Evolutionary conservation across 2,888 invertebrate species (phyloP), one percentile per base, ranked within the genome.

Genomic region (Bembecia ichneumoniformis): DNA sequence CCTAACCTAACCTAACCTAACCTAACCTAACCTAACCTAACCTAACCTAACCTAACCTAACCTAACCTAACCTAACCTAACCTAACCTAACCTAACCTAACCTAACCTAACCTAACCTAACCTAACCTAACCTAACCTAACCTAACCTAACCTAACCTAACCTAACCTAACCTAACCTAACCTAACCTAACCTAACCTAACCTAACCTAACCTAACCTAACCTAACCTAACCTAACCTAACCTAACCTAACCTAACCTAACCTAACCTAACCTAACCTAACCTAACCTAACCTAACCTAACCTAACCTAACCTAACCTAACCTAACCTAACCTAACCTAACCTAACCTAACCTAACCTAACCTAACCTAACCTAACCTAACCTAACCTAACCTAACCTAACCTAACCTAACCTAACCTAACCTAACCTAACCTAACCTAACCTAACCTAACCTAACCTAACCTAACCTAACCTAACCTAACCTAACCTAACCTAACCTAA

Each of bases 381-480:
- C 17, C 17, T 17, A 17, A 17, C 17, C 17, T 17, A 17, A 17
- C 17, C 17, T 17, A 17, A 17, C 17, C 17, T 17, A 17, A 17
- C 17, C 17, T 17, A 17, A 17, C 17, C 17, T 17, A 17, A 17
- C 17, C 17, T 17, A 17, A 17, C 17, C 17, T 17, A 17, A 17
- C 17, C 17, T 17, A 17, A 17, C 17, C 17, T 17, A 17, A 17
- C 17, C 17, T 17, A 17, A 17, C 17, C 17, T 17, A 17, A 51
- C 52, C 55, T 51, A 55, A 52, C 55, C 55, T 52, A 51, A 51
- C 51, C 51, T 55, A 51, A 49, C 55, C 52, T 51, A 53, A 51
- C 53, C 53, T 49, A 51, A 53, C 51, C 52, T 51, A 51, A 52
- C 54, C 54, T 54, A 54, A 52, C 54, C 54, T 52, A 54, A 54